Conservation (phyloP, 53 echinoderm and acorn worm species). For the Patiria pectinifera region DNA sequence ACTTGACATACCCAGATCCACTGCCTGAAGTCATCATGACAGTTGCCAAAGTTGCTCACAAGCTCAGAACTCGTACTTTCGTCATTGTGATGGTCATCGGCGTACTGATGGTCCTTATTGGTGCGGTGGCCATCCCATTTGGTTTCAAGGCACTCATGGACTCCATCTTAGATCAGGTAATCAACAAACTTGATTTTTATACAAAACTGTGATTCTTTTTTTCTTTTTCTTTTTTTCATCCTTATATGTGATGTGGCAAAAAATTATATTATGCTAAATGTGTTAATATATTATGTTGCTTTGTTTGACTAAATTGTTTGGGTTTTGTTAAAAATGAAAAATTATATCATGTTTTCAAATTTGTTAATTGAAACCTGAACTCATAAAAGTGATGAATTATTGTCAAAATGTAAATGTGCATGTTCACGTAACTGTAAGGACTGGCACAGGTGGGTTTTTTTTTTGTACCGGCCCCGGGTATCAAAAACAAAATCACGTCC, state of each 20-base stretch:
- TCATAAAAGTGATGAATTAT: no score
- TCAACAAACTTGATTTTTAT: not conserved
- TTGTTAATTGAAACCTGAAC: no score
- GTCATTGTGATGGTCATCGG: slow-evolving; percentile 30
- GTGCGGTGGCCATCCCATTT: slow-evolving; percentile 51
- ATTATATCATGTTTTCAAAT: no score
- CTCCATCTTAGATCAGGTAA: slow-evolving; percentile 37
- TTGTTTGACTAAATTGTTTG: no score
- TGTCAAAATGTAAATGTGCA: no score
- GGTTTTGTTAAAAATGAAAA: no score
- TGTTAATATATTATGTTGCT: no score
- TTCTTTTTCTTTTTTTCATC: not conserved
- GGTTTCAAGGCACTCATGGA: slow-evolving; percentile 46
- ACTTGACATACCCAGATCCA: not conserved
- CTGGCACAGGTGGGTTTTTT: no score
- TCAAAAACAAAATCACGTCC: no score
- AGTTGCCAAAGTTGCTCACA: not conserved
- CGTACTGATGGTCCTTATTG: slow-evolving; percentile 20
- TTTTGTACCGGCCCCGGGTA: no score
- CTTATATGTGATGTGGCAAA: not conserved
- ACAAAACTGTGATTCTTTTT: no score
- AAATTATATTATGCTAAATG: not conserved
- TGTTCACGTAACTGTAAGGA: no score
- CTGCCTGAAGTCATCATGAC: slow-evolving; percentile 17
- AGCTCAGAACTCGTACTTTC: not conserved